Conservation (phyloP, 2,888 invertebrate species). For the Ferrisia virgata region DNA sequence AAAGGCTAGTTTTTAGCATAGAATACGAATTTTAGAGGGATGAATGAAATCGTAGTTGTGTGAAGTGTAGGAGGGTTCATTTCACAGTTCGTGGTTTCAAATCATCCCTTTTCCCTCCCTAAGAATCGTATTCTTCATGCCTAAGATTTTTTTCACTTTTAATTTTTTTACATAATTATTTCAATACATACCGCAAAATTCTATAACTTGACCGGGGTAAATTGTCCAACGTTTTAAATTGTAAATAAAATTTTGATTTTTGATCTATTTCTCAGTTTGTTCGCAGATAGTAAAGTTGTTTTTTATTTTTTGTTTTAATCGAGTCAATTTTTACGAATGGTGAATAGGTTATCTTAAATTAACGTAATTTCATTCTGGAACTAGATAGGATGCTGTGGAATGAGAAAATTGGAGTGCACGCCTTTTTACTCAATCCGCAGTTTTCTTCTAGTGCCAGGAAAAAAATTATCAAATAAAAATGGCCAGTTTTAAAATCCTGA, state of each 20-base stretch:
- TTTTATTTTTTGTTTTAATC: too few relatives aligned
- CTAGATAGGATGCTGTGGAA: too few relatives aligned
- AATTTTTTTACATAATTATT: neutral
- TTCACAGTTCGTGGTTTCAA: neutral
- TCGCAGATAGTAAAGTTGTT: too few relatives aligned
- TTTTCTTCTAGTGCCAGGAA: neutral
- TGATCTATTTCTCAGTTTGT: too few relatives aligned
- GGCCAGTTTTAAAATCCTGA: neutral
- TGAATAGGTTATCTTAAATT: too few relatives aligned
- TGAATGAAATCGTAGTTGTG: neutral
- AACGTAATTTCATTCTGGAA: too few relatives aligned
- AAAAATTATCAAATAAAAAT: neutral
- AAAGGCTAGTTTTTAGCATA: neutral
- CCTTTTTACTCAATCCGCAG: neutral
- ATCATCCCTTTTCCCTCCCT: neutral
- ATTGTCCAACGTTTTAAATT: too few relatives aligned
- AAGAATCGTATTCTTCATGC: neutral
- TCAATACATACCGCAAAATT: too few relatives aligned
- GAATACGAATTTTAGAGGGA: neutral
- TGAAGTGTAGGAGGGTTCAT: neutral
- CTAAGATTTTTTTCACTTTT: neutral
- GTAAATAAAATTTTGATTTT: too few relatives aligned
- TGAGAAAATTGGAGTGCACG: neutral
- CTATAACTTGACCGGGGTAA: too few relatives aligned
- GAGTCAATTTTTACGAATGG: too few relatives aligned